Evolutionary conservation across 1,140 invertebrate species (phyloP), one percentile per base, ranked within the genome.

Genomic region (Euura lappo): DNA sequence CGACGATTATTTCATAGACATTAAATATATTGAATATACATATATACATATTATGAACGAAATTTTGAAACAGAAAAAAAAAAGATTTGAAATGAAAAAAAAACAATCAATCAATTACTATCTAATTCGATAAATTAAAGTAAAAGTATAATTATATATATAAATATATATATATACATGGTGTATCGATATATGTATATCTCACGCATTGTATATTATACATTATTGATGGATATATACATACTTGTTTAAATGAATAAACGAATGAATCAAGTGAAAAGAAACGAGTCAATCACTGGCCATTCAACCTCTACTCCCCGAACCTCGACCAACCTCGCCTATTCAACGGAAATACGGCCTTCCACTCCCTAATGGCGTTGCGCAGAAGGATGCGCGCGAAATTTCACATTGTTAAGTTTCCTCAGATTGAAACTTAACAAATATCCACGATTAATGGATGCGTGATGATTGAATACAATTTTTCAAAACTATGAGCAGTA

Each of bases 1-100:
- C 71, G 67, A 70, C 74, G 73, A 74, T 69, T 65, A 77, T 79
- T 79, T 80, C 75, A 51, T 78, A 72, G n/a, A 70, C 28, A 28
- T 70, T 70, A 71, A 71, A 76, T 70, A 75, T 75, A 42, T 28
- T 44, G 66, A 68, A 8, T 42, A 28, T 10, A 5, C 10, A 68
- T 42, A 28, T 42, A 28, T 5, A 28, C 8, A 28, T 42, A 42
- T 3, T 13, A 68, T 44, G 44, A 28, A 68, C 44, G 28, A 42
- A 2, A 68, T 28, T 28, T 28, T 28, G 28, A 28, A 28, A 28
- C 28, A 28, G 28, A 28, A 28, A 28, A 28, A 28, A 28, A 42
- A 4, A 72, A 72, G 47, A 70, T 65, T 71, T 72, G 68, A 45
- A 72, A 44, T 11, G 28, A 73, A 28, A 28, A 28, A 28, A 28